Conservation (phyloP, 2,888 invertebrate genomes). For the Nomada ferruginata region DNA sequence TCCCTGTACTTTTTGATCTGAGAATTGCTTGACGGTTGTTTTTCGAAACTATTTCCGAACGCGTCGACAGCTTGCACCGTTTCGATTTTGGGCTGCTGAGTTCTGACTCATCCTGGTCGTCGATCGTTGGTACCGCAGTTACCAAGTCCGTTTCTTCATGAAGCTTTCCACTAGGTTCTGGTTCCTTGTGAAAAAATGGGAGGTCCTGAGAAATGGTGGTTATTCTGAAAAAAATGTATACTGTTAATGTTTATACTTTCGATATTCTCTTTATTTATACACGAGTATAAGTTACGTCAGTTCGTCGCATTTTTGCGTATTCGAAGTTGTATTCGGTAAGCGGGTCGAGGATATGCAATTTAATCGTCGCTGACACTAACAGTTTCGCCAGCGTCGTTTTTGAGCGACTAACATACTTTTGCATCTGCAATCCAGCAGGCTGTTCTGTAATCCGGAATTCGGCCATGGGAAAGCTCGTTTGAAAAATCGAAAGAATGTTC, state of each 20-base stretch:
- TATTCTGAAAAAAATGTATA: background rate
- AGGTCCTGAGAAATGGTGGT: background rate
- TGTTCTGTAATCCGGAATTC: conserved; percentile 51
- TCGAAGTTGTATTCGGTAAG: conserved; percentile 9
- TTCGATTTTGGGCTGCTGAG: conserved; percentile 53
- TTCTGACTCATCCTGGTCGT: background rate
- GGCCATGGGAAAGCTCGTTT: conserved; percentile 41
- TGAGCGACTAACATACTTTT: conserved; percentile 61
- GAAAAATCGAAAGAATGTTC: conserved; percentile 63
- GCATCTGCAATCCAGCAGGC: conserved; percentile 33
- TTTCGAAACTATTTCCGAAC: background rate
- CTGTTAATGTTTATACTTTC: background rate
- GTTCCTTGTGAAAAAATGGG: background rate
- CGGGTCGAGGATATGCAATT: conserved; percentile 24
- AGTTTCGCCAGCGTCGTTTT: conserved; percentile 34
- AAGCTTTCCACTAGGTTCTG: background rate
- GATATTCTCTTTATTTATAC: background rate
- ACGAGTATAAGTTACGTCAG: background rate
- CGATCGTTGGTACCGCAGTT: conserved; percentile 12
- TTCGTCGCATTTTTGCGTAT: conserved; percentile 4
- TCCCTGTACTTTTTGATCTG: background rate
- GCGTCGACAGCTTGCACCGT: conserved; percentile 58
- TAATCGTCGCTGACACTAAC: conserved; percentile 47
- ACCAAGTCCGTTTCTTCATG: conserved; percentile 16
- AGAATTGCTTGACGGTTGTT: background rate